These are phyloP conservation scores for Drosophila neoperkinsi DNA, from an alignment of 2,888 invertebrate species.

Conservation along the genomic window DNA sequence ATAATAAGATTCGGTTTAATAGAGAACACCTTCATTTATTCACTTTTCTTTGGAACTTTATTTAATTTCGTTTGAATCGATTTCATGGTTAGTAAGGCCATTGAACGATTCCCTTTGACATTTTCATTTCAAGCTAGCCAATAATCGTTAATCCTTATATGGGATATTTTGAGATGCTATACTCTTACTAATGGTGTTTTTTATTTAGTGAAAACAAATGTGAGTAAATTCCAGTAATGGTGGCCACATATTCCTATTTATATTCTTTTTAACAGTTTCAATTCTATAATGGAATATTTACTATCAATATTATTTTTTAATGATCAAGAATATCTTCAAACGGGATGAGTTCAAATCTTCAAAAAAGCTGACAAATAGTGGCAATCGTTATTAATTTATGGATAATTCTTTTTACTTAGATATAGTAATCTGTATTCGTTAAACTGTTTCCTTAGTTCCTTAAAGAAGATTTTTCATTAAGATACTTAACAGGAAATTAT, in stretches of 20 bases:
- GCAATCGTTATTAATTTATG: background rate
- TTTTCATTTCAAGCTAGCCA: too few species aligned
- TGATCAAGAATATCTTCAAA: background rate
- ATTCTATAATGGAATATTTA: background rate
- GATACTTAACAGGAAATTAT: background rate
- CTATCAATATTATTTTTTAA: background rate
- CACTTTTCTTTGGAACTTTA: background rate
- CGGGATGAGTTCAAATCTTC: background rate
- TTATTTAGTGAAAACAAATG: background rate
- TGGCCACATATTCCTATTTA: background rate
- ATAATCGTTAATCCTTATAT: background rate
- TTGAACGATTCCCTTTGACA: slow-evolving; percentile 9
- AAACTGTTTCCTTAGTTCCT: background rate
- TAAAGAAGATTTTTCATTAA: background rate
- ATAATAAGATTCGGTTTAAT: slow-evolving; percentile 1
- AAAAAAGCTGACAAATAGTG: background rate
- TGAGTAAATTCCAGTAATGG: background rate
- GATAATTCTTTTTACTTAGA: background rate
- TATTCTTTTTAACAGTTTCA: background rate
- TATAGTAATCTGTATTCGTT: background rate
- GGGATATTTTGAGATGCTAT: background rate
- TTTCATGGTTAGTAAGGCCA: slow-evolving; percentile 72
- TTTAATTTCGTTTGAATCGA: slow-evolving; percentile 3
- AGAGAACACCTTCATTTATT: background rate
- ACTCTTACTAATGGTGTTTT: background rate